Conservation (phyloP, 1,140 invertebrate species). For the Gerris buenoi region DNA sequence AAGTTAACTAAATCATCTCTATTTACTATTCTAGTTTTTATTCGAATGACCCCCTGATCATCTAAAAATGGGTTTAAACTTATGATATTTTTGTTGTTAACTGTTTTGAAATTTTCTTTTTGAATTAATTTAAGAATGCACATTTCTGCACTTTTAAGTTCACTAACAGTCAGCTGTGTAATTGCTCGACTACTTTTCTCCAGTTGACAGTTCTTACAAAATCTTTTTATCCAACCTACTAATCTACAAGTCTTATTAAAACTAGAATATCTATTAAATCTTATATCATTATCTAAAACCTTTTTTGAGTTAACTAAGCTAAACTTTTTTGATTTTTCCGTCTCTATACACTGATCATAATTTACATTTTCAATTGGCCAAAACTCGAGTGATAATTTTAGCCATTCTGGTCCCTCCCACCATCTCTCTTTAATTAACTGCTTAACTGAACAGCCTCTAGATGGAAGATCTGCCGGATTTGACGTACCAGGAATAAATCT, state of each 20-base stretch:
- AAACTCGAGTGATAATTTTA: background rate
- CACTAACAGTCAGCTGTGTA: background rate
- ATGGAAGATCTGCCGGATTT: background rate
- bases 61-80: background rate
- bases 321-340: background rate
- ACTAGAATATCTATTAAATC: background rate
- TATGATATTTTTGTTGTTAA: background rate
- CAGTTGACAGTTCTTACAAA: background rate
- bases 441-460: background rate
- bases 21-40: background rate
- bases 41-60: background rate
- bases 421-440: background rate
- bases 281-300: background rate
- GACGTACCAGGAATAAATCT: background rate
- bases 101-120: background rate
- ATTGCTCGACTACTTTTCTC: background rate
- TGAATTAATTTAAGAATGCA: background rate
- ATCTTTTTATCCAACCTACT: background rate
- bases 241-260: background rate
- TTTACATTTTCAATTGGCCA: background rate
- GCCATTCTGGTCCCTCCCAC: background rate
- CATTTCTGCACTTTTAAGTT: background rate
- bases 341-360: background rate
- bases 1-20: background rate
- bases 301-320: background rate